Evolutionary conservation across 2,113 vertebrate species (phyloP).

Genomic region (Colossoma macropomum): DNA sequence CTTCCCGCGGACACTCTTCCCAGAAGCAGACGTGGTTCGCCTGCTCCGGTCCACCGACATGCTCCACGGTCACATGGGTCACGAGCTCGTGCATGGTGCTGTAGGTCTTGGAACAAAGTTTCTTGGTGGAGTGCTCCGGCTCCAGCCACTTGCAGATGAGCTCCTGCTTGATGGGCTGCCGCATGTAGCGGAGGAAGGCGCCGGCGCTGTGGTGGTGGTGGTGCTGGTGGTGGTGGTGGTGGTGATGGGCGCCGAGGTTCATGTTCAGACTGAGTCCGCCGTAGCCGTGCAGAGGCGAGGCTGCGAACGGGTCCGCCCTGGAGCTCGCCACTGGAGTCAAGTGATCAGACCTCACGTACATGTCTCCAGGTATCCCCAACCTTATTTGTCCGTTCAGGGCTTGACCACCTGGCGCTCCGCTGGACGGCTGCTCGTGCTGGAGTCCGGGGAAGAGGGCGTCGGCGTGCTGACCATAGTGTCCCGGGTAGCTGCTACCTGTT

Average conservation of each 20-base stretch:
- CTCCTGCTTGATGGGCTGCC: slow-evolving; percentile 98
- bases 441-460: slow-evolving; percentile 92
- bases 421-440: slow-evolving; percentile 87
- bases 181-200: slow-evolving; percentile 98
- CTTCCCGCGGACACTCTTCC: slow-evolving; percentile 98
- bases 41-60: slow-evolving; percentile 98
- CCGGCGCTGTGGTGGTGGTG: slow-evolving; percentile 86
- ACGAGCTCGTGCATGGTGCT: slow-evolving; percentile 98
- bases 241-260: slow-evolving; percentile 89
- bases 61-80: slow-evolving; percentile 97
- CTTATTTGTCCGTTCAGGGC: slow-evolving; percentile 94
- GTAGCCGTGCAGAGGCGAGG: slow-evolving; percentile 90
- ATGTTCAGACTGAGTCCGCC: slow-evolving; percentile 90
- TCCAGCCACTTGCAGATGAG: slow-evolving; percentile 98
- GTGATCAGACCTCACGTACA: slow-evolving; percentile 95
- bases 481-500: slow-evolving; percentile 99
- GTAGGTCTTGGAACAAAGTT: slow-evolving; percentile 97
- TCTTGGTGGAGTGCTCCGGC: slow-evolving; percentile 83
- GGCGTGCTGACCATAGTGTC: slow-evolving; percentile 95
- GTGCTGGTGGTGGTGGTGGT: slow-evolving; percentile 75
- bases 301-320: slow-evolving; percentile 91
- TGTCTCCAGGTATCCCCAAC: slow-evolving; percentile 97
- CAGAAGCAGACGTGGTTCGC: slow-evolving; percentile 97
- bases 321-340: slow-evolving; percentile 90
- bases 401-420: slow-evolving; percentile 91